These are phyloP conservation scores for Smutsia temminckii DNA, from an alignment of 2,797 vertebrate species.

Conservation along the genomic window DNA sequence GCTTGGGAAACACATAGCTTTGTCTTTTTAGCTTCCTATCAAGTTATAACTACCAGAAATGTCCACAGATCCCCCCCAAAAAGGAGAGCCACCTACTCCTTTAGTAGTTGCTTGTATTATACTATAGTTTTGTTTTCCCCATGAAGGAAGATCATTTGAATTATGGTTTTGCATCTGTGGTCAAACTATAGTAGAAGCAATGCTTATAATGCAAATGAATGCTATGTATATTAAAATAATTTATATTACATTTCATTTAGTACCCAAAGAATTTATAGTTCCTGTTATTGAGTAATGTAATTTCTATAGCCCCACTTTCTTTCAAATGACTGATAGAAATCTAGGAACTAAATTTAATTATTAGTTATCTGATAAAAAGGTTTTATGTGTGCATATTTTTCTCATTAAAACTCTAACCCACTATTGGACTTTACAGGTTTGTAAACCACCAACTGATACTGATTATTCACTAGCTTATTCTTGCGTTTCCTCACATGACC, in stretches of 20 bases:
- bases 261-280: background rate
- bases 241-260: background rate
- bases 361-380: background rate
- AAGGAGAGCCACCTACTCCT: background rate
- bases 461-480: conserved; percentile 2
- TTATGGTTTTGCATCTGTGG: background rate
- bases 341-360: background rate
- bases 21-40: background rate
- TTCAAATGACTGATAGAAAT: background rate
- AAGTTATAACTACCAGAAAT: background rate
- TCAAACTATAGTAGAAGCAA: background rate
- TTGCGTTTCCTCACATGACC: background rate
- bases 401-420: conserved; percentile 4
- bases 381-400: background rate
- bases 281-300: background rate
- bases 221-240: background rate
- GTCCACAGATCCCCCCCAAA: background rate
- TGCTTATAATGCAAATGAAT: background rate
- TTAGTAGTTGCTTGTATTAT: background rate
- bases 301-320: background rate
- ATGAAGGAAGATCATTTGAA: conserved; percentile 1
- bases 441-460: background rate
- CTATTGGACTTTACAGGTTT: background rate
- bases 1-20: background rate
- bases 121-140: background rate